phyloP scores from a whole-genome alignment of 2,797 vertebrate genomes.

The Caiman crocodilus region DNA sequence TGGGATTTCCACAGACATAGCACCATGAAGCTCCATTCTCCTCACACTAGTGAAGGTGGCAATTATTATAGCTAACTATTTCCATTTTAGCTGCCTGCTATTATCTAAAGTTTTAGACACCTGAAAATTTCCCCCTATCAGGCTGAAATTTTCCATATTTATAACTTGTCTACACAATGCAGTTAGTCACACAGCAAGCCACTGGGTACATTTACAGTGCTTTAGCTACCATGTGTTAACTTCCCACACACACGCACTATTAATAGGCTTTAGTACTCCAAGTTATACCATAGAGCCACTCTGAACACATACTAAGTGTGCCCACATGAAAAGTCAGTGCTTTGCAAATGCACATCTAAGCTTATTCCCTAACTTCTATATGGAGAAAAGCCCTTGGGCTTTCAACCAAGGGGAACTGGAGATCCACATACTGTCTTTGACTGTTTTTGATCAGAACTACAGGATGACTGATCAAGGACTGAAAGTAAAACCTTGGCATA shows the following conservation, averaged over 20 bases:
- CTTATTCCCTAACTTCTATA: neutral
- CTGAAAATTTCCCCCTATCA: neutral
- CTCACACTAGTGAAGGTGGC: neutral
- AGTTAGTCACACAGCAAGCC: neutral
- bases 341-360: rapidly evolving
- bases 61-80: neutral
- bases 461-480: neutral
- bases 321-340: rapidly evolving
- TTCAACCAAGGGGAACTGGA: neutral
- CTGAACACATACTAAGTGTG: rapidly evolving
- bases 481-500: neutral
- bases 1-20: neutral
- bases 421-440: neutral
- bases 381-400: neutral
- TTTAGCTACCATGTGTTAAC: neutral
- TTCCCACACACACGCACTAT: neutral
- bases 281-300: neutral
- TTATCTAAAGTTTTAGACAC: neutral
- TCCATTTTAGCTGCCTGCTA: neutral
- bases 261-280: rapidly evolving
- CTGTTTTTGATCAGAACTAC: neutral
- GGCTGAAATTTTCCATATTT: neutral
- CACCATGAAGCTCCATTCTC: neutral
- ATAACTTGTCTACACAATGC: neutral
- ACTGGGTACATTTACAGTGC: neutral